A percentile compares a stretch with the other conserved stretches of the same genome.
These are phyloP conservation scores for Dynastes hyllus DNA, from an alignment of 2,888 invertebrate species.

Conservation along the genomic window DNA sequence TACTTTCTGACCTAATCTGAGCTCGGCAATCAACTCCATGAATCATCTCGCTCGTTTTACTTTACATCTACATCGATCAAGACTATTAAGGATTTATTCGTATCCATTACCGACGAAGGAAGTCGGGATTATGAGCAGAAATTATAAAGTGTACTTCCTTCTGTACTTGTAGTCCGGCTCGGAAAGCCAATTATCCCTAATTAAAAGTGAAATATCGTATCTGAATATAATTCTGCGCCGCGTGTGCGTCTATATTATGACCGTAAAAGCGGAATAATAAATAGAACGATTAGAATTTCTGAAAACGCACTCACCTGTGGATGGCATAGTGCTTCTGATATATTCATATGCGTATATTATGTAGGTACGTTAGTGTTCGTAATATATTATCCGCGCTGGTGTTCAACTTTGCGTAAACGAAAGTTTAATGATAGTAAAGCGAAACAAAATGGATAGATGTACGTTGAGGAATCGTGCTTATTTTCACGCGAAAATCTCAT, in stretches of 20 bases:
- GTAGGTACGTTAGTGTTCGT: neutral
- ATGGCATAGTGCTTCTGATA: too few relatives aligned
- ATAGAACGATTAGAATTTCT: slow-evolving; percentile 15
- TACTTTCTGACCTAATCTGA: too few relatives aligned
- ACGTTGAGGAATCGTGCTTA: too few relatives aligned
- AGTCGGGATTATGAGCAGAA: too few relatives aligned
- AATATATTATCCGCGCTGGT: too few relatives aligned
- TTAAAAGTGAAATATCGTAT: slow-evolving; percentile 21
- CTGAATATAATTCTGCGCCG: slow-evolving; percentile 14
- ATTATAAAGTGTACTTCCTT: too few relatives aligned
- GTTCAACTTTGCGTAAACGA: slow-evolving; percentile 12
- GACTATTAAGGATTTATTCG: too few relatives aligned
- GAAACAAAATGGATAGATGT: neutral
- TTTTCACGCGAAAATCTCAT: too few relatives aligned
- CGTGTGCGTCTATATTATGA: neutral
- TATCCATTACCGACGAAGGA: too few relatives aligned
- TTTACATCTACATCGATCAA: too few relatives aligned
- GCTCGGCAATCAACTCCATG: too few relatives aligned
- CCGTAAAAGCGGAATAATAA: slow-evolving; percentile 24
- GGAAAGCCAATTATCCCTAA: neutral
- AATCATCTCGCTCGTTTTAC: too few relatives aligned
- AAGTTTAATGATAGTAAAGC: slow-evolving; percentile 20
- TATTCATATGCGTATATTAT: neutral
- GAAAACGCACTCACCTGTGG: neutral
- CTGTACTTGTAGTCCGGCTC: neutral